These are phyloP conservation scores for Papilio demoleus DNA, from an alignment of 2,888 invertebrate species.

Conservation along the genomic window DNA sequence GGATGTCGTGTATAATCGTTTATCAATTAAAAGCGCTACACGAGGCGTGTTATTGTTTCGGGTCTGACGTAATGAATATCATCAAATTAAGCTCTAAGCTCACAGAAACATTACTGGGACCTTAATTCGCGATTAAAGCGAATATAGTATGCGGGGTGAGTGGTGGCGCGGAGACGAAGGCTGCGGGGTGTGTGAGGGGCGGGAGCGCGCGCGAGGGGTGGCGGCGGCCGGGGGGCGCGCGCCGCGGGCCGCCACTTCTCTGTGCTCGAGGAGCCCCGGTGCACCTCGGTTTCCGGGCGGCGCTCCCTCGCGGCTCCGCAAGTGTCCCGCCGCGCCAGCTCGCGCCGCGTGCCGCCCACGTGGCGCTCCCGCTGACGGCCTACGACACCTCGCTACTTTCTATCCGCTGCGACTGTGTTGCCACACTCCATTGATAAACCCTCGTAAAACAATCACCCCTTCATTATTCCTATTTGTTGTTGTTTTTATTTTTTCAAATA, in stretches of 20 bases:
- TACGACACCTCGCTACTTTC: conserved; percentile 56
- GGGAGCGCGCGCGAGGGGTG: conserved; percentile 57
- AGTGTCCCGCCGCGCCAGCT: conserved; percentile 62
- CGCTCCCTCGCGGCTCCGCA: conserved; percentile 77
- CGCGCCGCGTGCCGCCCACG: conserved; percentile 72
- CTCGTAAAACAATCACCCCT: conserved; percentile 63
- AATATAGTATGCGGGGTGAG: conserved; percentile 81
- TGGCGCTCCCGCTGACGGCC: conserved; percentile 60
- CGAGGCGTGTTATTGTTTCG: conserved; percentile 23
- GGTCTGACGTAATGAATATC: conserved; percentile 56
- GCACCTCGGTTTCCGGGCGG: conserved; percentile 82
- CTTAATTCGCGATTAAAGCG: conserved; percentile 83
- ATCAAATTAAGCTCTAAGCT: no score
- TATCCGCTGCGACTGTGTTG: conserved; percentile 43
- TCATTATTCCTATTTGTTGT: conserved; percentile 50
- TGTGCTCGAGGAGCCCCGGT: conserved; percentile 82
- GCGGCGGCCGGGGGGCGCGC: conserved; percentile 63
- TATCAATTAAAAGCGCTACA: conserved; percentile 20
- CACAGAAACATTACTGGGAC: conserved; percentile 79
- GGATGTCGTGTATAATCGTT: conserved; percentile 5
- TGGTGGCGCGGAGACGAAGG: conserved; percentile 79
- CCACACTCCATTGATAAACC: conserved; percentile 65
- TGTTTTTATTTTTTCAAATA: conserved; percentile 30
- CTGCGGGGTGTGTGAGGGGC: conserved; percentile 76
- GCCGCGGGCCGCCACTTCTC: conserved; percentile 81